Evolutionary conservation across 2,888 invertebrate genomes (phyloP), one percentile per base, ranked within the genome.

Genomic region (Acronicta alni): DNA sequence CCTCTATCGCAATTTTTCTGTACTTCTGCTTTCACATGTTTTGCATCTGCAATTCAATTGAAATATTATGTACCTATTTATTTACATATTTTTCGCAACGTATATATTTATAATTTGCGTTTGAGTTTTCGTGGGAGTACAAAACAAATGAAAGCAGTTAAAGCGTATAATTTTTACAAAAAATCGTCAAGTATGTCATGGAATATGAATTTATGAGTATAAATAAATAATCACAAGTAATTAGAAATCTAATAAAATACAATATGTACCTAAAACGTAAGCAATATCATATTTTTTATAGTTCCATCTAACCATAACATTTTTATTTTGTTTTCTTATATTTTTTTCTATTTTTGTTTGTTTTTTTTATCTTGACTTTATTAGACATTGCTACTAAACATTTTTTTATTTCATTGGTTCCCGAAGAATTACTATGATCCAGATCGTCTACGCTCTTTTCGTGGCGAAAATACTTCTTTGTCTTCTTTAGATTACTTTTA

Each of bases 101-200:
- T 48, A 35, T n/a, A 32, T 14, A 41, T 20, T 15, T n/a, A 12
- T 3, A 20, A 8, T 6, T 5, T 54, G 23, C 42, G 16, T 42
- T 58, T 35, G 46, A 59, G 67, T 63, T 72, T 68, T 81, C 86
- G 88, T 91, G 92, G 91, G 89, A 92, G 91, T 88, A 90, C 90
- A 90, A 88, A 84, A 84, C 77, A 84, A 81, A 61, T 83, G 68
- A 82, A 85, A 78, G 65, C 70, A 81, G 45, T 55, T 42, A 38
- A 26, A 57, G n/a, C 42, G 12, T 20, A 20, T 12, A n/a, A 3
- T n/a, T 16, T n/a, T 32, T 38, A 35, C 18, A 35, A 42, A 45
- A 43, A 26, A 8, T 44, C 35, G 35, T n/a, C 35, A 35, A 35
- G n/a, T n/a, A 35, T 35, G 35, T 35, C 1, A 14, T 35, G 2